Conservation (phyloP, 2,113 vertebrate genomes). For the Lynx canadensis region DNA sequence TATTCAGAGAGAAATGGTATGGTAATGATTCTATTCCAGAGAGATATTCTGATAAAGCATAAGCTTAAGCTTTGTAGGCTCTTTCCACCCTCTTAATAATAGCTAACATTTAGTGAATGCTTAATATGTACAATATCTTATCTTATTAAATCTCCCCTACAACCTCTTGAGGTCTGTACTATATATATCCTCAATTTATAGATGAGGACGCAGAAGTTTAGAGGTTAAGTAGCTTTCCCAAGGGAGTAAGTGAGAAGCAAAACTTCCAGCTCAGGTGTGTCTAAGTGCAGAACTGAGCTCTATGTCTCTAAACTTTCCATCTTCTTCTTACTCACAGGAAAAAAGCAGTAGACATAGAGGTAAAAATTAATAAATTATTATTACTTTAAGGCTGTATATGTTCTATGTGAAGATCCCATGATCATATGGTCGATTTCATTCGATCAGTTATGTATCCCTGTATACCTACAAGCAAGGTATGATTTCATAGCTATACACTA, state of each 20-base stretch:
- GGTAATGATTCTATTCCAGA: background rate
- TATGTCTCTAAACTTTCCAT: background rate
- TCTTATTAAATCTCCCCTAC: conserved; percentile 40
- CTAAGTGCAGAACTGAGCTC: background rate
- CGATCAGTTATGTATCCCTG: background rate
- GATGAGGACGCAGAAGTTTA: conserved; percentile 30
- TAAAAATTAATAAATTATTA: background rate
- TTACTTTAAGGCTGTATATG: background rate
- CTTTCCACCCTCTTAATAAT: conserved; percentile 42
- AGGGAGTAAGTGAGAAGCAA: background rate
- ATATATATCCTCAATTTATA: conserved; percentile 9
- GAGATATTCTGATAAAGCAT: background rate
- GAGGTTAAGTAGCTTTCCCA: conserved; percentile 28
- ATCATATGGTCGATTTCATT: background rate
- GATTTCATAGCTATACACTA: background rate
- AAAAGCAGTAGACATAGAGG: background rate
- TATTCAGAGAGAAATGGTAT: background rate
- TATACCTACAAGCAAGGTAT: background rate
- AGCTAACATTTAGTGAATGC: conserved; percentile 46
- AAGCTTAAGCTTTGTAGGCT: background rate
- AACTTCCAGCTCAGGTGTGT: background rate
- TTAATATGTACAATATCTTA: conserved; percentile 64
- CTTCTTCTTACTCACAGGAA: background rate
- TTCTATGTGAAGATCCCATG: background rate
- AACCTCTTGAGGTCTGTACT: background rate